phyloP scores from a whole-genome alignment of 2,797 vertebrate species.

The Peromyscus melanophrys region DNA sequence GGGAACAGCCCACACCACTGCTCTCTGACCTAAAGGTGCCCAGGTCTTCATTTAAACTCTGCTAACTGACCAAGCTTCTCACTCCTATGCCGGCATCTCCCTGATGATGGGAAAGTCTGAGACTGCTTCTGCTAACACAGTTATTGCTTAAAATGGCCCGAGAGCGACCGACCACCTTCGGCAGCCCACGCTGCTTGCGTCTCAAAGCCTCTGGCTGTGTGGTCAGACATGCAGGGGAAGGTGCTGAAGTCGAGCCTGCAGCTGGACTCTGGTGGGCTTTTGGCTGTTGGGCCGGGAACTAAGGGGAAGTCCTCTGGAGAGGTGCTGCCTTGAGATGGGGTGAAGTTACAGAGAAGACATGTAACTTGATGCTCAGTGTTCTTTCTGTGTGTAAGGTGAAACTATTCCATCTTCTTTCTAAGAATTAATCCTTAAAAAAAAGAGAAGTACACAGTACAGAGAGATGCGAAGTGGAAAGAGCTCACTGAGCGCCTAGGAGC shows the following conservation, averaged over 20 bases:
- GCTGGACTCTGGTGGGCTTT: not conserved
- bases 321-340: not conserved
- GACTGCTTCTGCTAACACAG: conserved; percentile 16
- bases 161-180: not conserved
- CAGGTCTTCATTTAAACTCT: not conserved
- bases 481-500: not conserved
- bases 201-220: not conserved
- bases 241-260: not conserved
- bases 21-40: not conserved
- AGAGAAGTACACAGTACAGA: not conserved
- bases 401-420: not conserved
- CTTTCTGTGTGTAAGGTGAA: not conserved
- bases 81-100: not conserved
- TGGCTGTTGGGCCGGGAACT: not conserved
- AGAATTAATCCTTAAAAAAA: not conserved
- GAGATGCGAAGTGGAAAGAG: conserved; percentile 20
- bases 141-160: conserved; percentile 77
- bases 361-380: not conserved
- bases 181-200: not conserved
- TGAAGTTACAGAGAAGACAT: not conserved
- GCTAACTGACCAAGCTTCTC: not conserved
- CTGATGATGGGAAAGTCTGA: not conserved
- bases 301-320: not conserved
- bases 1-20: not conserved
- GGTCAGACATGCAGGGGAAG: not conserved